These are phyloP conservation scores for Noctua pronuba DNA, from an alignment of 2,888 invertebrate genomes.

Conservation along the genomic window DNA sequence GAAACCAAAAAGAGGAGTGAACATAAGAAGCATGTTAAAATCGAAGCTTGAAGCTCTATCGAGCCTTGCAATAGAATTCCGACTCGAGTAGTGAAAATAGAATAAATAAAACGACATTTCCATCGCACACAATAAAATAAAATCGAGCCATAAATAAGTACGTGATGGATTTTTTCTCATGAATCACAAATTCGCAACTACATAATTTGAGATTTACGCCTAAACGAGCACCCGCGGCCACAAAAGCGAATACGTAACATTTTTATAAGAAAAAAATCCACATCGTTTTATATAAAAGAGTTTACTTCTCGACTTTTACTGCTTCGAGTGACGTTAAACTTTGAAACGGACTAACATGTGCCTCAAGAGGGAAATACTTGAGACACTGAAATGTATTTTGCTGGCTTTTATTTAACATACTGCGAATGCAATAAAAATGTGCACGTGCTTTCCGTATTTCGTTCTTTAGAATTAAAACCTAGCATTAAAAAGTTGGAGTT, in stretches of 20 bases:
- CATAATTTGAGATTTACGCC: slow-evolving; percentile 39
- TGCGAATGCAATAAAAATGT: slow-evolving; percentile 37
- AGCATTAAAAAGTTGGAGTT: neutral
- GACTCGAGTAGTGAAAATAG: slow-evolving; percentile 22
- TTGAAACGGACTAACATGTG: slow-evolving; percentile 59
- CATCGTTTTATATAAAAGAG: slow-evolving; percentile 13
- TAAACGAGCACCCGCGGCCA: slow-evolving; percentile 25
- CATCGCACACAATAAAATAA: slow-evolving; percentile 19
- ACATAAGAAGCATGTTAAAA: slow-evolving; percentile 35
- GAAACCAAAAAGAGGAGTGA: slow-evolving; percentile 33
- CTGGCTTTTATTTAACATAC: slow-evolving; percentile 33
- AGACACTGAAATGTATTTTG: slow-evolving; percentile 56
- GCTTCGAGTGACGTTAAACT: slow-evolving; percentile 50
- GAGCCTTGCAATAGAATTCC: slow-evolving; percentile 15
- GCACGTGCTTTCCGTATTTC: slow-evolving; percentile 11
- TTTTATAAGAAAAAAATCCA: slow-evolving; percentile 27
- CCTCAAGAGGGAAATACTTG: slow-evolving; percentile 49
- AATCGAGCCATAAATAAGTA: slow-evolving; percentile 35
- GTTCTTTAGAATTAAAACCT: slow-evolving; percentile 19
- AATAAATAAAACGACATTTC: slow-evolving; percentile 11
- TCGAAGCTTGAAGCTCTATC: slow-evolving; percentile 19
- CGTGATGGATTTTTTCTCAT: slow-evolving; percentile 22
- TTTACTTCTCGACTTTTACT: slow-evolving; percentile 41
- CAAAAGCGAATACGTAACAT: slow-evolving; percentile 39
- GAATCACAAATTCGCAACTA: slow-evolving; percentile 43